Percentiles rank a stretch among this genome's conserved stretches.
Conservation (phyloP, 2,797 vertebrate genomes). For the Mormyrus proboscirostris region DNA sequence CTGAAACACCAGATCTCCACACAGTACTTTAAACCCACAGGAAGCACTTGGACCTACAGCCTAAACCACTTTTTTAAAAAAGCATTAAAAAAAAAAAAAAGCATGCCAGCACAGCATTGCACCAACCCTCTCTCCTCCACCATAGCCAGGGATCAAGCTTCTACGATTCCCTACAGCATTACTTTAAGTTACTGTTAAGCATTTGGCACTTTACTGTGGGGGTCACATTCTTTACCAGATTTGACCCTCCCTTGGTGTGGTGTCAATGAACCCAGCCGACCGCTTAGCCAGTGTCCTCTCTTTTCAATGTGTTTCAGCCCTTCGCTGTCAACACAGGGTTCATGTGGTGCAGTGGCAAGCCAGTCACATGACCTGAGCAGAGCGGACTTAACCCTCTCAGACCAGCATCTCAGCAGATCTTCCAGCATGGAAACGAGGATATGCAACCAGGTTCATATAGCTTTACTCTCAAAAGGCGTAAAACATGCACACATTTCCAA, state of each 20-base stretch:
- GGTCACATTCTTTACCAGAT: background rate
- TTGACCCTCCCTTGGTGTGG: background rate
- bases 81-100: slow-evolving; percentile 14
- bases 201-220: background rate
- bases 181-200: background rate
- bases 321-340: background rate
- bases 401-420: background rate
- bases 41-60: slow-evolving; percentile 14
- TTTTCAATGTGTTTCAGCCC: background rate
- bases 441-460: background rate
- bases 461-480: background rate
- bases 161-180: background rate
- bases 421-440: background rate
- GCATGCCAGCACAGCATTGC: background rate
- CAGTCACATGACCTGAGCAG: background rate
- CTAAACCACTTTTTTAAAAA: slow-evolving; percentile 11
- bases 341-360: background rate
- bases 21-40: slow-evolving; percentile 11
- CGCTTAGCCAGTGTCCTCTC: background rate
- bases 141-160: background rate
- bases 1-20: background rate
- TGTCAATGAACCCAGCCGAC: slow-evolving; percentile 2
- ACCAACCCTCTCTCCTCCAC: slow-evolving; percentile 3
- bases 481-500: background rate
- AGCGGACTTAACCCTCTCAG: background rate